These are phyloP conservation scores for Malurus splendens DNA, from an alignment of 2,797 vertebrate genomes.

Conservation along the genomic window DNA sequence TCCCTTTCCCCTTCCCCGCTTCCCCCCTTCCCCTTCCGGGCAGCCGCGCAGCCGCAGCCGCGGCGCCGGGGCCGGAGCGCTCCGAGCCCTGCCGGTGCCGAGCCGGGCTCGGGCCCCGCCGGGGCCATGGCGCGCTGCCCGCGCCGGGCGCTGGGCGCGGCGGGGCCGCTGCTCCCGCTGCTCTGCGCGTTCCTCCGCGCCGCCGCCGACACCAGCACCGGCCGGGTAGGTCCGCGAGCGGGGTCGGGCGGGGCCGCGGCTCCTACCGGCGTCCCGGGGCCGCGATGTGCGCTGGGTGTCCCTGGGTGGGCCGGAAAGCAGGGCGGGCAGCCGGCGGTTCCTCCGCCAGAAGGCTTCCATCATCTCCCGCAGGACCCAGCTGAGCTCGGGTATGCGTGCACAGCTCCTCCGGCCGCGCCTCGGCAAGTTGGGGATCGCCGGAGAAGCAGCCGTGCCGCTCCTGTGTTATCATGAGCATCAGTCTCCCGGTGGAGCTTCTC, in stretches of 20 bases:
- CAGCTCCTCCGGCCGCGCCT: neutral
- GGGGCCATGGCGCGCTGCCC: neutral
- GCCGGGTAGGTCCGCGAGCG: neutral
- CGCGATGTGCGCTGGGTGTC: no score
- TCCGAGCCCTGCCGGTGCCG: neutral
- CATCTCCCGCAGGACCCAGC: neutral
- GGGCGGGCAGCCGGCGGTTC: neutral
- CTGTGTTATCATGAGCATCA: neutral
- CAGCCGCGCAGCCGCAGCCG: slow-evolving; percentile 4
- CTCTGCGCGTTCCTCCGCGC: slow-evolving; percentile 18
- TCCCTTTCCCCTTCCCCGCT: neutral
- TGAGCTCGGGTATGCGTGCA: neutral
- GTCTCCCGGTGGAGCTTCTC: neutral
- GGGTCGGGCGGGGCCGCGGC: neutral
- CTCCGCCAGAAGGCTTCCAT: neutral
- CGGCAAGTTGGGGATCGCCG: neutral
- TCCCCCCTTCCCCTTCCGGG: neutral
- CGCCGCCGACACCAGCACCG: slow-evolving; percentile 1
- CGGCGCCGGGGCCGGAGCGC: neutral
- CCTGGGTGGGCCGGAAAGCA: neutral
- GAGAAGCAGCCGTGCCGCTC: neutral
- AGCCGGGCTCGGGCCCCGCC: neutral
- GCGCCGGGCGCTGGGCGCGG: neutral
- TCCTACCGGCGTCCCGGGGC: neutral
- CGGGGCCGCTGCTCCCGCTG: slow-evolving; percentile 3